Evolutionary conservation across 2,113 vertebrate species (phyloP), one percentile per base, ranked within the genome.

Genomic region (Entomyzon cyanotis): DNA sequence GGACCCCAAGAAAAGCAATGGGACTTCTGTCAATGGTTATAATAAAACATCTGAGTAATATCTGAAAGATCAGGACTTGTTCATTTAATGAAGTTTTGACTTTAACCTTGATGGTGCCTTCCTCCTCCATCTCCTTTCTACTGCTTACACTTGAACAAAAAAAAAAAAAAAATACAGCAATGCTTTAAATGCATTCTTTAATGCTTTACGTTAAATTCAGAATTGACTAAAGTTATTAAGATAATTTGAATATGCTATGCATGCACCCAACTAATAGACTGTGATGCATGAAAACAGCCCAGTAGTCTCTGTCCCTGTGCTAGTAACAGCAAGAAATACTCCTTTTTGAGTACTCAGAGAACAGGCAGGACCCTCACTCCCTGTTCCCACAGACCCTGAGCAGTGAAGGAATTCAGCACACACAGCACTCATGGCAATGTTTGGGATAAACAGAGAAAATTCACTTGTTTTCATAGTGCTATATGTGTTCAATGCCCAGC

Each of bases 1-100:
- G 85, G 91, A 90, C 82, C 86, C 47, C 0, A 3, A 87, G 87
- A 97, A 82, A 94, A 95, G 90, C 85, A 95, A 81, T 41, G 68
- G 67, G n/a, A 84, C 64, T 93, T 68, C 69, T 78, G 76, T 81
- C 69, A 93, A 44, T 7, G 6, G 60, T 75, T 78, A 81, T 55
- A 90, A 93, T 60, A 59, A 93, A 93, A 94, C 47, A 80, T 85
- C 44, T 75, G 68, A 96, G 68, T 55, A 92, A 84, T 74, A 93
- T 62, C 44, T 92, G 53, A 56, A 84, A 92, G 60, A 92, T 58
- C n/a, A 42, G 56, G n/a, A 67, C 44, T 39, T 88, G 58, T 64
- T 89, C 79, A 77, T 58, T 80, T 95, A 88, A 55, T 35, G 56
- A 85, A 69, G 21, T 28, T 93, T 89, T 89, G 64, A 63, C 58